Evolutionary conservation across 37 sponge, comb jelly and placozoan species (phyloP).

Genomic region (Theonella swinhoei): DNA sequence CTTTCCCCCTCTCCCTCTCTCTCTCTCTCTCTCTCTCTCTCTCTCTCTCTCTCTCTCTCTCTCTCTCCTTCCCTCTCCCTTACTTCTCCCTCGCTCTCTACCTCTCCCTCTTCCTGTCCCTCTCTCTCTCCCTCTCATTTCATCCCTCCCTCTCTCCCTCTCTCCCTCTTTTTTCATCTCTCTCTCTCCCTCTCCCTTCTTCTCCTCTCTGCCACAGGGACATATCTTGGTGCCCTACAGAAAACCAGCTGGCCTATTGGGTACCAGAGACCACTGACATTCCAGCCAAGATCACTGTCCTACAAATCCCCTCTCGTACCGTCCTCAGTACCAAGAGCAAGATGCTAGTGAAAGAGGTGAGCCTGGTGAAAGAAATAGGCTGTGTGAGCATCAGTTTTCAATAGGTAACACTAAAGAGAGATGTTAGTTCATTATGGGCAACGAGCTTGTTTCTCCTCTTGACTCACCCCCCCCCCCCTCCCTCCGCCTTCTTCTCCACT

Average conservation of each 20-base stretch:
- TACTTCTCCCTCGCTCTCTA: background rate
- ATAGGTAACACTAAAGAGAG: too few species aligned
- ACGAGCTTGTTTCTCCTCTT: background rate
- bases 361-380: background rate
- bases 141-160: background rate
- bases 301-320: slow-evolving; percentile 81
- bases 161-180: slow-evolving; percentile 3
- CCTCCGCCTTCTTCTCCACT: background rate
- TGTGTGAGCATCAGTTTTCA: too few species aligned
- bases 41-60: background rate
- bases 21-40: background rate
- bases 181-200: background rate
- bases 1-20: too few species aligned
- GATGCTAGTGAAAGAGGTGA: slow-evolving; percentile 85
- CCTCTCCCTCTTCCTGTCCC: background rate
- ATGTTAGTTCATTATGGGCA: too few species aligned
- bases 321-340: slow-evolving; percentile 92
- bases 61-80: background rate
- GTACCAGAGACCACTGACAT: slow-evolving; percentile 84
- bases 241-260: slow-evolving; percentile 93
- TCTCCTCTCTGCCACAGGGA: slow-evolving; percentile 46
- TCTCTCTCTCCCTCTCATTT: background rate
- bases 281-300: slow-evolving; percentile 94
- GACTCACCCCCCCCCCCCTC: background rate
- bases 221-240: slow-evolving; percentile 91